phyloP scores from a whole-genome alignment of 2,113 vertebrate species.

The Cnemophilus loriae region DNA sequence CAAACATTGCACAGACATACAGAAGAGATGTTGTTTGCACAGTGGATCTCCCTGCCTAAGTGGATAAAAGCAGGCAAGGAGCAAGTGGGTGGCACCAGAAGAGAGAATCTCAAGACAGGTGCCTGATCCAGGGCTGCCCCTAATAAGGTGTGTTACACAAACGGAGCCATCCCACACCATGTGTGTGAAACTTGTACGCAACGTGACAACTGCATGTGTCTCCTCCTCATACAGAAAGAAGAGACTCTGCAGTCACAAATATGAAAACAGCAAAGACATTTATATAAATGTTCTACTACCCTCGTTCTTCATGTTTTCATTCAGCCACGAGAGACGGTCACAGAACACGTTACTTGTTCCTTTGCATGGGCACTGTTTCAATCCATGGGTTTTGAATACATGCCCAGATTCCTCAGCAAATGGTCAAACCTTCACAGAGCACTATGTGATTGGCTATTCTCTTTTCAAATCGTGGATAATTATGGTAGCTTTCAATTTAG shows the following conservation, averaged over 20 bases:
- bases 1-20: background rate
- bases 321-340: background rate
- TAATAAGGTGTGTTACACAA: accelerated
- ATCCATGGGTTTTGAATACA: background rate
- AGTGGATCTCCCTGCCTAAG: background rate
- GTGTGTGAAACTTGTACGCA: background rate
- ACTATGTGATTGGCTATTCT: background rate
- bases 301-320: background rate
- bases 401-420: background rate
- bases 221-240: background rate
- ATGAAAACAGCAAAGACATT: background rate
- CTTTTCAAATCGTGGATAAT: background rate
- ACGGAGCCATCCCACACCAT: accelerated
- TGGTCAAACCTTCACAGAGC: background rate
- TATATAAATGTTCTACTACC: background rate
- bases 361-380: background rate
- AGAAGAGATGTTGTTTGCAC: background rate
- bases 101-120: background rate
- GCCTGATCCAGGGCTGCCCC: background rate
- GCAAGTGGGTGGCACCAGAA: background rate
- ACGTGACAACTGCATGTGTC: accelerated
- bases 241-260: background rate
- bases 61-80: background rate
- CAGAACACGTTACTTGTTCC: background rate
- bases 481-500: background rate